Percentiles rank a stretch among this genome's conserved stretches.
These are phyloP conservation scores for Diuraphis noxia DNA, from an alignment of 1,140 invertebrate species.

Conservation along the genomic window DNA sequence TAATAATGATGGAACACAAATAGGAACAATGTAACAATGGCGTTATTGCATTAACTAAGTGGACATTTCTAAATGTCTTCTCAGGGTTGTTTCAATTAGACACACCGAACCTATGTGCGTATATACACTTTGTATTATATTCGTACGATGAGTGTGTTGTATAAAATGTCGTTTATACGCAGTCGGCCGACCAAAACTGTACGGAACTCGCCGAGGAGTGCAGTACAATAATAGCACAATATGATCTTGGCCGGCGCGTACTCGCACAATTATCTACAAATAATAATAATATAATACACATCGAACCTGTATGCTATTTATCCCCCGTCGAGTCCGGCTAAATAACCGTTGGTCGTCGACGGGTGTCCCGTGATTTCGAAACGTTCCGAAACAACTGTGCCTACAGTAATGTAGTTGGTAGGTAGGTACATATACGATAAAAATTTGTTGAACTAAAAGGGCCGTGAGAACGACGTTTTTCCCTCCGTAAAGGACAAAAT, in stretches of 20 bases:
- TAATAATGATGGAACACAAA: constrained; percentile 19
- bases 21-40: constrained; percentile 37
- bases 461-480: not conserved
- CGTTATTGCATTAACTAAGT: constrained; percentile 47
- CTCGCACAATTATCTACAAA: not conserved
- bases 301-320: not conserved
- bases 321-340: not conserved
- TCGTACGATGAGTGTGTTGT: not conserved
- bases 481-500: not conserved
- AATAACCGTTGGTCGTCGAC: not conserved
- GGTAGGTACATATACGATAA: not conserved
- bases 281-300: not conserved
- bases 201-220: too few relatives aligned
- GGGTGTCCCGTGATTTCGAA: not conserved
- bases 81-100: constrained; percentile 52
- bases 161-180: not conserved
- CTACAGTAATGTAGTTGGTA: not conserved
- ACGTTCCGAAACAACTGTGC: not conserved
- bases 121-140: not conserved
- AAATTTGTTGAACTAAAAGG: not conserved
- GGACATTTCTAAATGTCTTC: constrained; percentile 45
- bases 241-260: not conserved
- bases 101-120: not conserved
- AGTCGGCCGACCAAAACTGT: not conserved
- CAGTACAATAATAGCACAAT: too few relatives aligned